Percentiles rank a stretch among this genome's conserved stretches.
phyloP scores from a whole-genome alignment of 2,797 vertebrate species.

The Gambelia wislizenii region DNA sequence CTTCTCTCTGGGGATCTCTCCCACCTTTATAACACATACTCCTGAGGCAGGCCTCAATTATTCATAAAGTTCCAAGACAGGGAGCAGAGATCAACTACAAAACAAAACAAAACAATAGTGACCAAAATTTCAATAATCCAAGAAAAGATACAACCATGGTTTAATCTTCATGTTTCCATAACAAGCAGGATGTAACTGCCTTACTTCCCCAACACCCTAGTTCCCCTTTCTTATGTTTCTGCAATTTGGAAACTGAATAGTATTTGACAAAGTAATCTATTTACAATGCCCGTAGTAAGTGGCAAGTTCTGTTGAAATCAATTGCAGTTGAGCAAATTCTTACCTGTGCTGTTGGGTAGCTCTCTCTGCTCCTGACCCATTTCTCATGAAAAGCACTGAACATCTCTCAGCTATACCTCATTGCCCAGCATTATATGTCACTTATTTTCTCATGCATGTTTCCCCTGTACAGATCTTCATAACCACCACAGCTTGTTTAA shows the following conservation, averaged over 20 bases:
- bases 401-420: not conserved
- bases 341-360: not conserved
- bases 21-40: not conserved
- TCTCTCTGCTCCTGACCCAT: conserved; percentile 4
- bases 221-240: not conserved
- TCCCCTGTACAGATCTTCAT: conserved; percentile 15
- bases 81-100: not conserved
- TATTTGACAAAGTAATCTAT: not conserved
- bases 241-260: not conserved
- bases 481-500: conserved; percentile 15
- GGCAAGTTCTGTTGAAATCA: conserved; percentile 39
- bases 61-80: not conserved
- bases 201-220: not conserved
- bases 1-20: not conserved
- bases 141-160: not conserved
- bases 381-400: not conserved
- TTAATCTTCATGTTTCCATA: not conserved
- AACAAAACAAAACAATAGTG: not conserved
- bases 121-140: not conserved
- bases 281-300: not conserved
- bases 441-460: conserved; percentile 15
- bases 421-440: conserved; percentile 3
- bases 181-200: not conserved
- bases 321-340: conserved; percentile 26
- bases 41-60: not conserved